These are phyloP conservation scores for Sebastes paucispinis DNA, from an alignment of 2,797 vertebrate species.

Conservation along the genomic window DNA sequence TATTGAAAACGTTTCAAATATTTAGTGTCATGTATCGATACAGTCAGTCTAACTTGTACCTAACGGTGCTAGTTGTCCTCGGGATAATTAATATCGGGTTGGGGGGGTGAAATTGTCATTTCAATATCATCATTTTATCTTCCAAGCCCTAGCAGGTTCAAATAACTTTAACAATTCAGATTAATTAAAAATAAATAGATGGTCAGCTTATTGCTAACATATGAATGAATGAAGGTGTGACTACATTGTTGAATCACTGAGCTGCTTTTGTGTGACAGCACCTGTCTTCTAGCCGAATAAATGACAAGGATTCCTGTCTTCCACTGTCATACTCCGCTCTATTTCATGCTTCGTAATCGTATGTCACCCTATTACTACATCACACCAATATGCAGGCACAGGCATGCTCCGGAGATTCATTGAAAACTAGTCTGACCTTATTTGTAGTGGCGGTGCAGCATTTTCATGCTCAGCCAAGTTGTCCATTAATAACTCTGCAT, in stretches of 20 bases:
- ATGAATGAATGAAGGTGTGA: neutral
- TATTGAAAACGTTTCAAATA: too few species aligned
- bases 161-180: neutral
- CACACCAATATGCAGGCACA: conserved; percentile 11
- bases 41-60: neutral
- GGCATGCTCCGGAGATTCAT: conserved; percentile 32
- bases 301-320: neutral
- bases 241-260: neutral
- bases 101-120: neutral
- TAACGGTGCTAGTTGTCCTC: neutral
- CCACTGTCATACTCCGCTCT: neutral
- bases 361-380: conserved; percentile 24
- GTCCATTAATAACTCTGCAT: conserved; percentile 54
- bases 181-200: neutral
- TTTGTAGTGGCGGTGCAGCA: conserved; percentile 39
- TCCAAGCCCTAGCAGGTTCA: neutral
- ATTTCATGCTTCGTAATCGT: neutral
- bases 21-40: too few species aligned
- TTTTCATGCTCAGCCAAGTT: conserved; percentile 53
- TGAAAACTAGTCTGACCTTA: conserved; percentile 56
- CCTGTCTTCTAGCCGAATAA: neutral
- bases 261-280: neutral
- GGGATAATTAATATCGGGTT: neutral
- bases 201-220: neutral
- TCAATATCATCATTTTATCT: neutral